These are phyloP conservation scores for Schizopygopsis pylzovi DNA, from an alignment of 2,797 vertebrate genomes.

Conservation along the genomic window DNA sequence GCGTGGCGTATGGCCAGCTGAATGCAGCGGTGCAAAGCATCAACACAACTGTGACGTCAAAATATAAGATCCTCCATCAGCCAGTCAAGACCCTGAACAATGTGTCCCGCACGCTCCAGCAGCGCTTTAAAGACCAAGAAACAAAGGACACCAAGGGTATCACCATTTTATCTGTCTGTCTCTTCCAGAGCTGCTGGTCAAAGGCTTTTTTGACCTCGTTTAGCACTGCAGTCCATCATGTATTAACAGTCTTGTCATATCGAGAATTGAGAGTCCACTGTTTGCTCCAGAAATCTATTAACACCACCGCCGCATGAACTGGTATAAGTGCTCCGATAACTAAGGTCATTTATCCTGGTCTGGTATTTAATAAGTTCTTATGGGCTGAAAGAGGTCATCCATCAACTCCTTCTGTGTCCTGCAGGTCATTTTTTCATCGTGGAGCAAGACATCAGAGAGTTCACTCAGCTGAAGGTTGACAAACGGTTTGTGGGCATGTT, in stretches of 20 bases:
- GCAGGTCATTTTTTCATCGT: constrained; percentile 90
- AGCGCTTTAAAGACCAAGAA: constrained; percentile 86
- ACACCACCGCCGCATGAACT: background rate
- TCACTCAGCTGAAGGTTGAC: constrained; percentile 83
- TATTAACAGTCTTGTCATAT: constrained; percentile 25
- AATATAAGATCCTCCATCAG: constrained; percentile 88
- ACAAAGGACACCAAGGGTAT: constrained; percentile 88
- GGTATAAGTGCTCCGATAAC: constrained; percentile 13
- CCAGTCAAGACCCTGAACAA: constrained; percentile 76
- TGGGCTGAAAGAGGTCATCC: constrained; percentile 19
- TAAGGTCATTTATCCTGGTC: constrained; percentile 34
- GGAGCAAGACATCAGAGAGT: constrained; percentile 87
- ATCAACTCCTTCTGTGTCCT: constrained; percentile 28
- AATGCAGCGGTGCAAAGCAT: constrained; percentile 82
- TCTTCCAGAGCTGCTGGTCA: background rate
- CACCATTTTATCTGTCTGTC: background rate
- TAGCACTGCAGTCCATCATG: constrained; percentile 10
- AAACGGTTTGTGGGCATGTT: constrained; percentile 87
- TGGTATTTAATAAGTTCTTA: constrained; percentile 41
- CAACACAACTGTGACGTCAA: constrained; percentile 81
- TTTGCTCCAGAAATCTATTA: constrained; percentile 33
- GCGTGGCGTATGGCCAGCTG: constrained; percentile 82
- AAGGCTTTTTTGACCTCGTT: constrained; percentile 20
- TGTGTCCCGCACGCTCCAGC: constrained; percentile 76
- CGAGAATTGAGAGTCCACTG: constrained; percentile 7